A percentile compares a stretch with the other conserved stretches of the same genome.
Conservation (phyloP, 2,888 invertebrate genomes). For the Stictocephala bisonia region DNA sequence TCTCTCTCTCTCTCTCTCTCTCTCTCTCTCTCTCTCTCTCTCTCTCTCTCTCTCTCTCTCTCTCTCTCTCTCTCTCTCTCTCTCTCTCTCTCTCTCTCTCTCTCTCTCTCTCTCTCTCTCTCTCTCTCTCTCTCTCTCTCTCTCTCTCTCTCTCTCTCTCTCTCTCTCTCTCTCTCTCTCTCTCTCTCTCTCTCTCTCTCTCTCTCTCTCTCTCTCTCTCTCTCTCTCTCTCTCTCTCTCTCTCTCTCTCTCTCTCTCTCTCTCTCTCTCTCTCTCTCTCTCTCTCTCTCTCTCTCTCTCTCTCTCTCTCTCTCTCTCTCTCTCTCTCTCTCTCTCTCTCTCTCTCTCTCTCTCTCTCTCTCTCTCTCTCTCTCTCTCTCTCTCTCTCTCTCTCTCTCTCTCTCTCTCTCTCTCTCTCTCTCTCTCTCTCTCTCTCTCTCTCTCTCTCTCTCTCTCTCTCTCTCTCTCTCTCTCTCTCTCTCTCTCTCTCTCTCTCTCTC, state of each 20-base stretch:
- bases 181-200: neutral
- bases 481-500: neutral
- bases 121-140: neutral
- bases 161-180: neutral
- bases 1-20: neutral
- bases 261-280: neutral
- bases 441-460: neutral
- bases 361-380: neutral
- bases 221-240: neutral
- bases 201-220: neutral
- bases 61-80: neutral
- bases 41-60: neutral
- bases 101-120: neutral
- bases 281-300: neutral
- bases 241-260: neutral
- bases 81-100: neutral
- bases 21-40: neutral
- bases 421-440: neutral
- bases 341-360: neutral
- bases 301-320: neutral
- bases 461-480: neutral
- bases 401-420: neutral
- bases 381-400: neutral
- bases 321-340: neutral
- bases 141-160: neutral